Conservation (phyloP, 35 echinoderm and acorn worm species). For the Chiridota heheva region DNA sequence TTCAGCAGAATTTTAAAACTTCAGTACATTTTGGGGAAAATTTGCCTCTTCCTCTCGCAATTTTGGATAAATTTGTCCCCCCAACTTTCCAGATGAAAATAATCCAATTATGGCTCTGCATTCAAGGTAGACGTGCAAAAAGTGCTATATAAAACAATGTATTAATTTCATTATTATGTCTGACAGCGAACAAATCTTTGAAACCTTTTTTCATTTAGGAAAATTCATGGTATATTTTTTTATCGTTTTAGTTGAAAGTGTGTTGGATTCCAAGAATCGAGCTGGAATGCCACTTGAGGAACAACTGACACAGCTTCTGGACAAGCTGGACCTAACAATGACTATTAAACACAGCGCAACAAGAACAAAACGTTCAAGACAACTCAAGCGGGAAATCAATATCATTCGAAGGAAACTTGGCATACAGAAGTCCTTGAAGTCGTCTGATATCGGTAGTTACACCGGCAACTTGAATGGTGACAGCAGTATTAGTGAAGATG, state of each 20-base stretch:
- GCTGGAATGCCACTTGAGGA: slow-evolving; percentile 86
- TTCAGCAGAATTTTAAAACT: too few species aligned
- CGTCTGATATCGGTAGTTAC: slow-evolving; percentile 12
- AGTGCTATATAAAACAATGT: too few species aligned
- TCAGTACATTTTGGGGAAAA: too few species aligned
- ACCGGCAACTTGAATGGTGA: slow-evolving; percentile 11
- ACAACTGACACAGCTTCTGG: slow-evolving; percentile 77
- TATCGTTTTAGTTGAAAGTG: slow-evolving; percentile 69
- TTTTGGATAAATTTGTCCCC: not conserved
- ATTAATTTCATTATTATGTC: too few species aligned
- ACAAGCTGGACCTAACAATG: slow-evolving; percentile 93
- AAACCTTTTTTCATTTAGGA: too few species aligned
- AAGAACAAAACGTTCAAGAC: slow-evolving; percentile 83
- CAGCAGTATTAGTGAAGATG: slow-evolving; percentile 57
- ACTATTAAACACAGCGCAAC: slow-evolving; percentile 83
- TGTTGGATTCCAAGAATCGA: slow-evolving; percentile 72
- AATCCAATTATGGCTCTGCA: too few species aligned
- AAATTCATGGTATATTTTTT: not conserved
- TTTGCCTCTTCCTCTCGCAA: too few species aligned
- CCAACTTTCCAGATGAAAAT: too few species aligned
- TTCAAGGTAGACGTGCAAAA: too few species aligned
- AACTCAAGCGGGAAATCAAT: slow-evolving; percentile 91
- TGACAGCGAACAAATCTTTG: too few species aligned
- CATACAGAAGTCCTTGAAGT: slow-evolving; percentile 54
- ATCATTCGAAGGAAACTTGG: slow-evolving; percentile 76